Evolutionary conservation across 1,140 invertebrate species (phyloP).

Genomic region (Diachasmimorpha longicaudata): DNA sequence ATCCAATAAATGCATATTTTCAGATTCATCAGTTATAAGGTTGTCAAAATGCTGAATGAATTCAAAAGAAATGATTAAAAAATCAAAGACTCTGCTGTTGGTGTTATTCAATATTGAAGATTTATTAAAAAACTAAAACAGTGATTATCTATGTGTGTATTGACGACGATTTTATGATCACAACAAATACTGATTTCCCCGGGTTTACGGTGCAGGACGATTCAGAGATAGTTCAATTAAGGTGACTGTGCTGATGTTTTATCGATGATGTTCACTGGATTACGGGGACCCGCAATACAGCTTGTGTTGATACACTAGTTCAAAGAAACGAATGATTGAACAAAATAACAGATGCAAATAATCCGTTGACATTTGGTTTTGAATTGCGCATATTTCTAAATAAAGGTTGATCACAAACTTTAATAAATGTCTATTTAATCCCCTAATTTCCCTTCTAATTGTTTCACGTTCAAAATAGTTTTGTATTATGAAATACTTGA

Average conservation of each 20-base stretch:
- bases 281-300: constrained; percentile 6
- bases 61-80: background rate
- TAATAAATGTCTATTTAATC: background rate
- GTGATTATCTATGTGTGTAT: constrained; percentile 4
- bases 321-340: background rate
- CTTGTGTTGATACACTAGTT: background rate
- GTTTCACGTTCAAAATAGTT: background rate
- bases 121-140: background rate
- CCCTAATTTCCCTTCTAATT: background rate
- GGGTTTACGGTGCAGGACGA: background rate
- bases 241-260: background rate
- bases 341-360: constrained; percentile 13
- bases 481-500: too few species aligned
- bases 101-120: background rate
- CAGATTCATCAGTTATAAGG: constrained; percentile 7
- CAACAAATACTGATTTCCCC: background rate
- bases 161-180: background rate
- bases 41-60: background rate
- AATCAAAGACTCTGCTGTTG: background rate
- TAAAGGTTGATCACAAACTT: constrained; percentile 46
- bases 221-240: background rate
- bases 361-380: constrained; percentile 44
- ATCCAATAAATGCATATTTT: constrained; percentile 22
- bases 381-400: constrained; percentile 53
- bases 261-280: background rate